Conservation (phyloP, 2,888 invertebrate species). For the Bruchidius siliquastri region DNA sequence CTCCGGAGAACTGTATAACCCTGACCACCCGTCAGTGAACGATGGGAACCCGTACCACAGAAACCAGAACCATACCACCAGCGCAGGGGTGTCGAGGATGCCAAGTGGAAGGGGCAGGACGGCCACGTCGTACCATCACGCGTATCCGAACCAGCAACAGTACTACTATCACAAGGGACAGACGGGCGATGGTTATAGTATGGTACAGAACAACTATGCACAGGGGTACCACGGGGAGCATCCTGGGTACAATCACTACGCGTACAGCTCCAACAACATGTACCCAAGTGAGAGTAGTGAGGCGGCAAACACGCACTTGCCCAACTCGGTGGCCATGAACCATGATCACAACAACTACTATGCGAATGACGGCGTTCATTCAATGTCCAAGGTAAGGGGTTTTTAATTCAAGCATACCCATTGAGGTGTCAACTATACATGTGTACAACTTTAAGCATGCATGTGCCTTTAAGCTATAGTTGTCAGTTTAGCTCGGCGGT, state of each 20-base stretch:
- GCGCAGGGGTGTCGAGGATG: constrained; percentile 27
- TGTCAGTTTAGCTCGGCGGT: no score
- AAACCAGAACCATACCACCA: constrained; percentile 35
- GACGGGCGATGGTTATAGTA: constrained; percentile 39
- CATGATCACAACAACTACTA: constrained; percentile 40
- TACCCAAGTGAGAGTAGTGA: constrained; percentile 39
- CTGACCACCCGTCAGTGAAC: constrained; percentile 41
- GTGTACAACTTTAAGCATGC: no score
- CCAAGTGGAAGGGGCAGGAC: constrained; percentile 36
- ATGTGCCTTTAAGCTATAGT: no score
- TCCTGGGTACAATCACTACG: constrained; percentile 41
- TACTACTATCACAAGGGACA: constrained; percentile 54
- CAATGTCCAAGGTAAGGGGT: constrained; percentile 7
- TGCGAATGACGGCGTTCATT: constrained; percentile 35
- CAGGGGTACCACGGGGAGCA: constrained; percentile 40
- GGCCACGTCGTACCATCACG: constrained; percentile 43
- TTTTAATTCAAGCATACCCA: neutral
- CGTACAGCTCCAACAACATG: constrained; percentile 36
- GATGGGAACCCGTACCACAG: constrained; percentile 38
- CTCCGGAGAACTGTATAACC: constrained; percentile 44
- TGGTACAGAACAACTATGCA: constrained; percentile 33
- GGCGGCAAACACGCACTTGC: constrained; percentile 32
- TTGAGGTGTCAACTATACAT: no score
- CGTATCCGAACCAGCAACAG: constrained; percentile 50
- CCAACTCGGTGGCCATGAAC: constrained; percentile 34